A percentile compares a stretch with the other conserved stretches of the same genome.
Conservation (phyloP, 2,113 vertebrate species). For the Rattus rattus region DNA sequence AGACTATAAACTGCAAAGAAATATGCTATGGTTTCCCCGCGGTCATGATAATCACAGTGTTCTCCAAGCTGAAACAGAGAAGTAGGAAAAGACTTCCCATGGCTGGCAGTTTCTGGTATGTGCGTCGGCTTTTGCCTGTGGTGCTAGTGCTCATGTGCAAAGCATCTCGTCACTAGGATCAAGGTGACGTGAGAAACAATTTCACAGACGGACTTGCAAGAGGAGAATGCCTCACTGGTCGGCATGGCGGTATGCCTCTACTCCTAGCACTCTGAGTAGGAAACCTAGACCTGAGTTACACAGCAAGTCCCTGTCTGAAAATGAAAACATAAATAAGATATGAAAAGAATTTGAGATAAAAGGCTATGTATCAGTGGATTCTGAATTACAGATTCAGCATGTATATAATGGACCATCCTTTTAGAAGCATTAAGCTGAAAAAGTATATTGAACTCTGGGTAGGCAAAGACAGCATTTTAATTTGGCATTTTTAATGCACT, state of each 20-base stretch:
- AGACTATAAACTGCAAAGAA: background rate
- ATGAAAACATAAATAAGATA: background rate
- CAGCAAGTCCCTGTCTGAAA: background rate
- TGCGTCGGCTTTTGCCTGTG: background rate
- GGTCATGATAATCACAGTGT: constrained; percentile 7
- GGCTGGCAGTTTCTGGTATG: background rate
- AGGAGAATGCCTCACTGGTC: background rate
- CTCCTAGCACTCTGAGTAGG: background rate
- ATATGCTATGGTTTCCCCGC: background rate
- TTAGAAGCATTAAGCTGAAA: constrained; percentile 58
- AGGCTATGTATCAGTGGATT: background rate
- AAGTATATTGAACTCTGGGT: background rate
- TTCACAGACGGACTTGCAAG: background rate
- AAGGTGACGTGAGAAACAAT: constrained; percentile 27
- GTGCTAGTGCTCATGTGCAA: background rate
- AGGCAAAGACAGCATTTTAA: constrained; percentile 47
- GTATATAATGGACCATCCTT: background rate
- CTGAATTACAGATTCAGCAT: background rate
- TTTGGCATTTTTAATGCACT: constrained; percentile 36
- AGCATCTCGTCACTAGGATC: background rate
- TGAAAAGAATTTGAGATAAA: background rate
- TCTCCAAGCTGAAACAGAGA: constrained; percentile 38
- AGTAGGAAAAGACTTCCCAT: constrained; percentile 7
- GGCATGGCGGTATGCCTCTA: too few species aligned
- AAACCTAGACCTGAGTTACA: background rate